phyloP scores from a whole-genome alignment of 2,888 invertebrate genomes.

The Macaria liturata region DNA sequence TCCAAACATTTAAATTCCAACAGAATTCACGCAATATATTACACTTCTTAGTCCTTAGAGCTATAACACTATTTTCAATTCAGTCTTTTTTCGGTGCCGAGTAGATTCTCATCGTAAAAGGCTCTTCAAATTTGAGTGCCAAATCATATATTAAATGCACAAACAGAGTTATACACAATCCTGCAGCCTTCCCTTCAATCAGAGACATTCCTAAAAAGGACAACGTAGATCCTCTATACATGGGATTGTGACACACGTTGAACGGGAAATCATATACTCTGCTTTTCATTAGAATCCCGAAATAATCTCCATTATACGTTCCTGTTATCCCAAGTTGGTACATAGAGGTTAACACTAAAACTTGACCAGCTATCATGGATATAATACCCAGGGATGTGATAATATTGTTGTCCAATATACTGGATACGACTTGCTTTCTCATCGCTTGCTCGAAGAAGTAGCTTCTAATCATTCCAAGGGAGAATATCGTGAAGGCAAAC shows the following conservation, averaged over 20 bases:
- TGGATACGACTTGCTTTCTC: slow-evolving; percentile 19
- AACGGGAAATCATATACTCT: slow-evolving; percentile 35
- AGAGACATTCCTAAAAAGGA: slow-evolving; percentile 31
- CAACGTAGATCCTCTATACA: slow-evolving; percentile 37
- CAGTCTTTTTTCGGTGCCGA: background rate
- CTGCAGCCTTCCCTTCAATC: slow-evolving; percentile 8
- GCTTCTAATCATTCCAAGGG: slow-evolving; percentile 21
- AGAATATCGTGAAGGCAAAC: slow-evolving; percentile 2
- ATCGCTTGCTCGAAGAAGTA: slow-evolving; percentile 33
- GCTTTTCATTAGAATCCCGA: slow-evolving; percentile 35
- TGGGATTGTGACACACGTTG: slow-evolving; percentile 34
- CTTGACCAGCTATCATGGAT: background rate
- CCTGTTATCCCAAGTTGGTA: slow-evolving; percentile 35
- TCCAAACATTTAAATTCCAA: no score
- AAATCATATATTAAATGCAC: slow-evolving; percentile 8
- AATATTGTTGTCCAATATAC: background rate
- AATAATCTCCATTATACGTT: slow-evolving; percentile 37
- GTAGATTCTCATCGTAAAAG: slow-evolving; percentile 7
- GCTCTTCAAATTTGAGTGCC: slow-evolving; percentile 13
- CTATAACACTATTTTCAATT: background rate
- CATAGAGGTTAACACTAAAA: slow-evolving; percentile 25
- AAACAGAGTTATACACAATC: background rate
- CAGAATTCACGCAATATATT: no score
- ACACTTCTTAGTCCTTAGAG: no score
- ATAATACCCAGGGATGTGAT: background rate